These are phyloP conservation scores for Steinernema scapterisci DNA, from an alignment of 2,888 invertebrate species.

Conservation along the genomic window DNA sequence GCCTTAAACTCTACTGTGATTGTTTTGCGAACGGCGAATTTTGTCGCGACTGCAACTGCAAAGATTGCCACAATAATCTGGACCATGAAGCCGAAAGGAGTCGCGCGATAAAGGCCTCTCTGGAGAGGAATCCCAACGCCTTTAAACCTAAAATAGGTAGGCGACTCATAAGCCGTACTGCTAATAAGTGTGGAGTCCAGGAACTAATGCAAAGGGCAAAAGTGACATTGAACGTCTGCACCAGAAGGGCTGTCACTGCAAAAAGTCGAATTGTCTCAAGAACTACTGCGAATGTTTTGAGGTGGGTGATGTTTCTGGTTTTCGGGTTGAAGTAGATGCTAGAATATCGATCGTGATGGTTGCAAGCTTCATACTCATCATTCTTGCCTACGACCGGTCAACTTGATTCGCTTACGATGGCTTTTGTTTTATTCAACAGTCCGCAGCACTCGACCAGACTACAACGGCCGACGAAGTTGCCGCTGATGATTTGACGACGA, in stretches of 20 bases:
- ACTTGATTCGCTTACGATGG: no score
- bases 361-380: not conserved
- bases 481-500: no score
- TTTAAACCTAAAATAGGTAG: constrained; percentile 95
- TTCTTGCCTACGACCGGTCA: not conserved
- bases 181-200: no score
- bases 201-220: constrained; percentile 35
- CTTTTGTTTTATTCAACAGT: no score
- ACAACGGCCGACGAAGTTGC: no score
- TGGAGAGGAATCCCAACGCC: constrained; percentile 95
- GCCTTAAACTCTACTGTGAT: constrained; percentile 95
- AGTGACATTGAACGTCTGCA: constrained; percentile 85
- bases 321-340: no score
- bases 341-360: no score
- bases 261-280: constrained; percentile 94
- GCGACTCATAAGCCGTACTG: not conserved
- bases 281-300: constrained; percentile 99
- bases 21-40: constrained; percentile 99
- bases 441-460: no score
- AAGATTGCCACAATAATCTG: constrained; percentile 93
- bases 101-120: constrained; percentile 85
- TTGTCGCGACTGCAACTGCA: constrained; percentile 94
- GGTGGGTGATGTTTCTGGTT: constrained; percentile 74
- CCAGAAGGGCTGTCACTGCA: constrained; percentile 98
- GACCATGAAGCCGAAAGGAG: constrained; percentile 90